Base-by-base conservation (phyloP, 1,140 invertebrate genomes). In the Carcinoscorpius rotundicauda region DNA sequence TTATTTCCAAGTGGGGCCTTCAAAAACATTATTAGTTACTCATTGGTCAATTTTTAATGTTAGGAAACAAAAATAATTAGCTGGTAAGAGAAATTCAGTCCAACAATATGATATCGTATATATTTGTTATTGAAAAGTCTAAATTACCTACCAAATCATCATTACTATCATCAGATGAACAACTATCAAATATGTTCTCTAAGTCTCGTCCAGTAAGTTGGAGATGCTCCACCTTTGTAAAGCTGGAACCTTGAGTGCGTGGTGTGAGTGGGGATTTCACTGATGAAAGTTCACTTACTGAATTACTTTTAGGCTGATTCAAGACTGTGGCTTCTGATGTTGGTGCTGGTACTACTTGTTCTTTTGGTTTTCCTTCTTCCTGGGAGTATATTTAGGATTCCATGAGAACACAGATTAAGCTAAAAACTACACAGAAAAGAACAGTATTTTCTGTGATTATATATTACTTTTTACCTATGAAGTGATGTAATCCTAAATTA, bases 161-260 rank as follows among this genome's bases (percentile, higher is more conserved):
- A 77, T 87, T 89, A 71, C 85, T 86, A 52, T 89, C 88, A 75
- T 91, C 88, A 77, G 89, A 88, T 4, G 88, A 90, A 76, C 73
- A 73, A 2, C 91, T 90, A 73, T 95, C 91, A 80, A 96, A 97
- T 71, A 96, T 87, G 77, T 94, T 88, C 71, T 96, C 92, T 66
- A 97, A 81, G 79, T 97, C 93, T 75, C 88, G 87, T 67, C 86
- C 85, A 49, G 87, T 89, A 60, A 87, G 84, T 77, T 88, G 87
- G 5, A 96, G 81, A 61, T 92, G 92, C 77, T 92, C 88, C 68
- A 74, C 74, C 51, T 72, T 69, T 8, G 71, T 76, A 65, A 72
- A 69, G 79, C 78, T 99, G 55, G 97, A 99, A 79, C 94, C 92
- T 3, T 99, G 96, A 93, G 98, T 98, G 75, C 93, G 93, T 3